phyloP scores from a whole-genome alignment of 1,140 invertebrate species.

The Drosophila biarmipes region DNA sequence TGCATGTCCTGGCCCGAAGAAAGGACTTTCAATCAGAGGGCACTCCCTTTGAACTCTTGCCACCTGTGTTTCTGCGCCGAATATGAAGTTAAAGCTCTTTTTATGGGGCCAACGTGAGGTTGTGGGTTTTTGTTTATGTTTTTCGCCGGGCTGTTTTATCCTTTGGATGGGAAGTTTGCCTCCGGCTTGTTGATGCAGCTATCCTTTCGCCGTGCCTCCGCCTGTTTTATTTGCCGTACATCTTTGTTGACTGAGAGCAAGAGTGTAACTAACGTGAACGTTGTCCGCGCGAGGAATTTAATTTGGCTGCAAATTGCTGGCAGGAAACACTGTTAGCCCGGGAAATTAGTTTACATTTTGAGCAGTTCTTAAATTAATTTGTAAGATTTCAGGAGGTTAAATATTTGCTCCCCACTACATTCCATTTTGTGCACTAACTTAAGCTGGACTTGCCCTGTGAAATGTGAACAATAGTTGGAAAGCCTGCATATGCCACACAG shows the following conservation, averaged over 20 bases:
- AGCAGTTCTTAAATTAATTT: conserved; percentile 65
- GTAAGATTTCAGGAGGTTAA: conserved; percentile 32
- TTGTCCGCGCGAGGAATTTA: conserved; percentile 64
- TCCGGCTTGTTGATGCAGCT: conserved; percentile 26
- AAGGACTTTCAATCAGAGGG: conserved; percentile 14
- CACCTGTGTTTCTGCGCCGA: conserved; percentile 1
- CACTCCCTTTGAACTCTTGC: conserved; percentile 2
- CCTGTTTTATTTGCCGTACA: conserved; percentile 67
- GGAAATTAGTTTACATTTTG: conserved; percentile 63
- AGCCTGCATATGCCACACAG: conserved; percentile 49
- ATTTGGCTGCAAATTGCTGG: conserved; percentile 58
- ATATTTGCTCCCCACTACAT: too few relatives aligned
- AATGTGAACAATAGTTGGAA: conserved; percentile 48
- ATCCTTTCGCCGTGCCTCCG: conserved; percentile 36
- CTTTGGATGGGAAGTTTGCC: conserved; percentile 35
- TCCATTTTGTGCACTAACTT: conserved; percentile 26
- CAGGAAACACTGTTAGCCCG: conserved; percentile 54
- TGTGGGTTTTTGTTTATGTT: conserved; percentile 26
- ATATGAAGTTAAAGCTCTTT: conserved; percentile 62
- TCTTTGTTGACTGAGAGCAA: conserved; percentile 70
- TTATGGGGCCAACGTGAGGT: conserved; percentile 64
- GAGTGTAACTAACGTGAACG: conserved; percentile 62
- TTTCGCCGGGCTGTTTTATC: conserved; percentile 40
- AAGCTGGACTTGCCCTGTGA: conserved; percentile 21
- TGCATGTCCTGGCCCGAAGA: conserved; percentile 6